Conservation (phyloP, 1,140 invertebrate species). For the Pogonomyrmex californicus region DNA sequence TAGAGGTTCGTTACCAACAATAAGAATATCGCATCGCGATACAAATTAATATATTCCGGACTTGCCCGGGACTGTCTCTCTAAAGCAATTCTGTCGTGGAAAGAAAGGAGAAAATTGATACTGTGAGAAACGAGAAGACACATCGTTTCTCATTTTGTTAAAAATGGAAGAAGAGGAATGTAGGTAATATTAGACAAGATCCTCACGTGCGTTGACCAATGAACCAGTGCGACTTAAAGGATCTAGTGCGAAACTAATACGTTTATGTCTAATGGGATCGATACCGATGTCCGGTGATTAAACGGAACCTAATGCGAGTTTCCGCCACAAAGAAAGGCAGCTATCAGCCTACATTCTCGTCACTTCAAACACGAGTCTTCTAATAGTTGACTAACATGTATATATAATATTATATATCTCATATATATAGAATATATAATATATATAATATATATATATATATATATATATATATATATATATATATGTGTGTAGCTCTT, state of each 20-base stretch:
- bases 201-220: not conserved
- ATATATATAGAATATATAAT: no score
- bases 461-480: not conserved
- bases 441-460: not conserved
- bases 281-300: constrained; percentile 29
- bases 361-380: not conserved
- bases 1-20: not conserved
- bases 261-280: constrained; percentile 20
- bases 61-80: not conserved
- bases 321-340: not conserved
- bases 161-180: not conserved
- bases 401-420: no score
- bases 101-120: not conserved
- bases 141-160: not conserved
- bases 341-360: constrained; percentile 27
- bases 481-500: no score
- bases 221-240: not conserved
- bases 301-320: constrained; percentile 13
- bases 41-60: not conserved
- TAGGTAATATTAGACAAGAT: not conserved
- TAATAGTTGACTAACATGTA: not conserved
- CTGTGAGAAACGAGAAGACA: not conserved
- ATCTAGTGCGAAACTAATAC: constrained; percentile 21
- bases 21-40: not conserved
- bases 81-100: not conserved